phyloP scores from a whole-genome alignment of 2,797 vertebrate species.

The Poecilia gillii region DNA sequence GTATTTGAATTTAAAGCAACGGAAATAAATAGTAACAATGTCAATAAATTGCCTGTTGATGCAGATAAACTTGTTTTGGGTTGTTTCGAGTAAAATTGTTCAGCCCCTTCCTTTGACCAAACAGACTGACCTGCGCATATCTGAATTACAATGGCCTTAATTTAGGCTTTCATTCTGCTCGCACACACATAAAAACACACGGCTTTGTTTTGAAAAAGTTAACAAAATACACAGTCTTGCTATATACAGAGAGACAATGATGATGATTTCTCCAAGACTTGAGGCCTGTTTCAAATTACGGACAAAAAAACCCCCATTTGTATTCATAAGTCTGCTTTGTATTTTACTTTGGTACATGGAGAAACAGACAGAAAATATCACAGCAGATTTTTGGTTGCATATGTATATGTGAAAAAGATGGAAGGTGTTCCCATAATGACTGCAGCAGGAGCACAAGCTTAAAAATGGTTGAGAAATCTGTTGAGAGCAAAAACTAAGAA shows the following conservation, averaged over 20 bases:
- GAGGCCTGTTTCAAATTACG: not conserved
- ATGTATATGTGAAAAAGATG: not conserved
- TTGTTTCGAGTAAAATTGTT: conserved; percentile 12
- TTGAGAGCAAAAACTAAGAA: not conserved
- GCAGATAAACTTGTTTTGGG: not conserved
- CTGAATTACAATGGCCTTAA: conserved; percentile 8
- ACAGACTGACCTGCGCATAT: conserved; percentile 9
- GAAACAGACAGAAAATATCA: not conserved
- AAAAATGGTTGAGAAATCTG: not conserved
- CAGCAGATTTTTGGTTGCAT: not conserved
- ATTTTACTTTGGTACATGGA: not conserved
- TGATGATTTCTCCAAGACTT: not conserved
- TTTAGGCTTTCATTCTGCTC: conserved; percentile 8
- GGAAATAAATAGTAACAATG: conserved; percentile 24
- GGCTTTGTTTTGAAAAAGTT: not conserved
- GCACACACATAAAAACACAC: not conserved
- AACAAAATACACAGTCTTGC: not conserved
- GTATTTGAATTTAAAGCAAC: conserved; percentile 23
- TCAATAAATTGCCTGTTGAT: conserved; percentile 1
- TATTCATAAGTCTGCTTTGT: not conserved
- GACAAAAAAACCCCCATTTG: not conserved
- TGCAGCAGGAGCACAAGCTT: not conserved
- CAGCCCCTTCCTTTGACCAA: conserved; percentile 25
- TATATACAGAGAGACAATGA: not conserved
- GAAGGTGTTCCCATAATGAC: not conserved